Conservation (phyloP, 2,797 vertebrate species). For the Miichthys miiuy region DNA sequence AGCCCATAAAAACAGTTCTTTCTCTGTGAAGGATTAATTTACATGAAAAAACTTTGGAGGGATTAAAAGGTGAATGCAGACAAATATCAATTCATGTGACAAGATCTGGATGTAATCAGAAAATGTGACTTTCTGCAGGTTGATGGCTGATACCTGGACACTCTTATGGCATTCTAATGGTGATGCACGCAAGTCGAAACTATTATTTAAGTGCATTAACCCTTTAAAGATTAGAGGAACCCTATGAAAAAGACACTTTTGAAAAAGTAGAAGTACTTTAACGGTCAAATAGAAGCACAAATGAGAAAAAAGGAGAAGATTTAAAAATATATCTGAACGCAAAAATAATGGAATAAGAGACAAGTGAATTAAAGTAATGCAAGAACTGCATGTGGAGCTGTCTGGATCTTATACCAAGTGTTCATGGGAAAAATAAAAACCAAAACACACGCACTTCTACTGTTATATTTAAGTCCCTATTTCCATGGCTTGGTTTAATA, state of each 20-base stretch:
- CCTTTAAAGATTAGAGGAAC: neutral
- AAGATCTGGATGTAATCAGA: constrained; percentile 7
- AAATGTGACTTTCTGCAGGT: neutral
- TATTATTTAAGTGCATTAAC: neutral
- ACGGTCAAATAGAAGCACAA: neutral
- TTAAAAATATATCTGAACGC: neutral
- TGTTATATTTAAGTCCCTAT: constrained; percentile 31
- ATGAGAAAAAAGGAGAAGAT: neutral
- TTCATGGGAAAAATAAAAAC: neutral
- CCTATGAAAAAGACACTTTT: neutral
- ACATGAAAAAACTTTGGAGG: constrained; percentile 2
- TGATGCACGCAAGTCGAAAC: neutral
- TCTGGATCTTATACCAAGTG: neutral
- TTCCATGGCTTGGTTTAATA: constrained; percentile 18
- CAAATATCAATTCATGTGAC: neutral
- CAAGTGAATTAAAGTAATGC: neutral
- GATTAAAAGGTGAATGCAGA: constrained; percentile 5
- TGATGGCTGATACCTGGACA: neutral
- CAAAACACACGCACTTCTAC: neutral
- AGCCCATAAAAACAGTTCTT: neutral
- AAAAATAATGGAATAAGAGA: neutral
- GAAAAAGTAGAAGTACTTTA: neutral
- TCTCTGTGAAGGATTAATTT: constrained; percentile 10
- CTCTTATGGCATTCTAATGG: neutral
- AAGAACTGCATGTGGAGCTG: neutral